Base-by-base conservation (phyloP, 2,113 vertebrate species). In the Pagrus major region DNA sequence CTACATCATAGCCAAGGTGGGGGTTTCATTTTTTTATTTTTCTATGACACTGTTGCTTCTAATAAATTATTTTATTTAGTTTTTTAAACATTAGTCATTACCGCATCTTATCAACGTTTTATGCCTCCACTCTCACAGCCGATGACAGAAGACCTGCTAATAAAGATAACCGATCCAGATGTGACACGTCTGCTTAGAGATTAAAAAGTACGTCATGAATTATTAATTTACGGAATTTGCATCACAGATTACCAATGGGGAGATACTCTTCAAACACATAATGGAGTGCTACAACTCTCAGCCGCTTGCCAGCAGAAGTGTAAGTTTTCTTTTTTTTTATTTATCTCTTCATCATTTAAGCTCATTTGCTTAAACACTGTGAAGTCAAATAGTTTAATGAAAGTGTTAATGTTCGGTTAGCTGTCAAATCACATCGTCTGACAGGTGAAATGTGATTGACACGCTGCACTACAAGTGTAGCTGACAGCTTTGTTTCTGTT, bases 241-340 rank as follows among this genome's bases (percentile, higher is more conserved):
- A 1, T 51, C 52, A 70, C 81, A 99, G 97, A 93, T 98, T 67
- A 96, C 96, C 84, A 96, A 95, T 90, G 94, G 95, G 83, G 96
- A 98, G 76, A 94, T 95, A 87, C 94, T 96, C 55, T 98, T 99
- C 88, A 96, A 97, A 83, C 94, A 94, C 90, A 98, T 99, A 80
- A 97, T 97, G 96, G 96, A 94, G 85, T 96, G 95, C 87, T 98
- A 98, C 71, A 95, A 96, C 76, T 97, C 96, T 68, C 97, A 96
- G 77, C 96, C 96, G 16, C 95, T 96, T 84, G 95, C 97, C 82
- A 95, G 93, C 80, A 97, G 95, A 95, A 96, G 42, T 67, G 87
- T 86, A 86, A 20, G 85, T 78, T 59, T 29, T 27, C 12, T n/a
- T 55, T 67, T 25, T 61, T 20, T 31, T 18, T 3, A 0, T 23